Base-by-base conservation (phyloP, 92 coral and sea anemone species). In the Umimayanthus kanabou region DNA sequence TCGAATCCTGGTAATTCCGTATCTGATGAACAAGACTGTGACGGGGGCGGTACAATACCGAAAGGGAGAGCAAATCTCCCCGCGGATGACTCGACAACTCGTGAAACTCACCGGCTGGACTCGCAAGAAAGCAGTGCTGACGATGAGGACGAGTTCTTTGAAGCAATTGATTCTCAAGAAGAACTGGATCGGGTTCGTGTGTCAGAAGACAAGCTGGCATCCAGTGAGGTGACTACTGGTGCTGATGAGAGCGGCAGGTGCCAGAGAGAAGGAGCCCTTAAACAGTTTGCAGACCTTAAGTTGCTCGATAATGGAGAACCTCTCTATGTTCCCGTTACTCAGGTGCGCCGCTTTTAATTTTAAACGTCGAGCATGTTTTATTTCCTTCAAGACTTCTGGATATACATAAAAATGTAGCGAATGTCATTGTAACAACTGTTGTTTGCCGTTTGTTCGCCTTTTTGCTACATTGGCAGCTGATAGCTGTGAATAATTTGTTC, bases 121-220 rank as follows among this genome's bases (percentile, higher is more conserved):
- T 72, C 92, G 15, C 87, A 92, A 61, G 90, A 88, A 33, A 86
- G 92, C 69, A 89, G 91, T 29, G 93, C 87, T 14, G 94, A 91
- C 40, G 96, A 93, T 58, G 98, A 96, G 22, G 98, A 97, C 6
- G 98, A 95, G 76, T 97, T 97, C 84, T 97, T 95, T 71, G 99
- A 97, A 85, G 98, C 99, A 0, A 91, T 97, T 33, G 99, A 97
- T 85, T 90, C 92, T 10, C 94, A 90, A 72, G 95, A 90, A 6
- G 93, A 94, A 22, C 73, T 85, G 20, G 93, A 87, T 33, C 89
- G 82, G 13, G 89, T 80, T 9, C 64, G 80, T 37, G 85, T 78
- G 78, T 79, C 55, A 22, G 89, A 76, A 29, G 90, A 78, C 7
- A 26, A 43, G 7, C 77, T 80, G 53, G 33, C 69, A 33, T 40